A percentile compares a stretch with the other conserved stretches of the same genome.
Evolutionary conservation across 2,888 invertebrate genomes (phyloP).

Genomic region (Prosopocoilus inquinatus): DNA sequence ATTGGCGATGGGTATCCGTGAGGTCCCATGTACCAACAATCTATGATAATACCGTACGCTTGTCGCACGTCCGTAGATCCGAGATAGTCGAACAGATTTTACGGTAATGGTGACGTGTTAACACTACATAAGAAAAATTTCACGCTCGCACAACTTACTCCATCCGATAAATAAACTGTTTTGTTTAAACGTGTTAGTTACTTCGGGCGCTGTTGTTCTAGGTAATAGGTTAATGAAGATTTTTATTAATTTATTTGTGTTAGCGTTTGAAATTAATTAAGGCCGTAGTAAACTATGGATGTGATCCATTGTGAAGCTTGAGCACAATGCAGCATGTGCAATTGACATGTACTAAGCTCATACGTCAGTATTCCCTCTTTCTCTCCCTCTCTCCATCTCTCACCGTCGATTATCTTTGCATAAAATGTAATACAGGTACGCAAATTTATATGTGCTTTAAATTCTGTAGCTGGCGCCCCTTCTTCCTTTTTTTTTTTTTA

Average conservation of each 20-base stretch:
- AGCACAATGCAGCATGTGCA: constrained; percentile 21
- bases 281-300: constrained; percentile 2
- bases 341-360: constrained; percentile 19
- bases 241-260: neutral
- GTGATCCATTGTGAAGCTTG: constrained; percentile 16
- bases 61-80: constrained; percentile 19
- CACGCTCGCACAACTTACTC: neutral
- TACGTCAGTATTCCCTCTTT: neutral
- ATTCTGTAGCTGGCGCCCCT: neutral
- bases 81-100: constrained; percentile 18
- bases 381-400: too few species aligned
- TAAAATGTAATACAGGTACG: constrained; percentile 6
- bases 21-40: constrained; percentile 27
- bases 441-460: neutral
- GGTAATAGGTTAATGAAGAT: neutral
- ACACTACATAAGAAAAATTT: constrained; percentile 7
- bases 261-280: constrained; percentile 7
- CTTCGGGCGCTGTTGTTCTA: neutral
- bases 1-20: constrained; percentile 24
- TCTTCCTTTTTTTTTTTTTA: neutral
- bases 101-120: constrained; percentile 14
- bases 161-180: too few species aligned
- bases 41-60: constrained; percentile 24
- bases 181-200: too few species aligned
- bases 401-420: constrained; percentile 6